Conservation (phyloP, 2,113 vertebrate genomes). For the Phodopus roborovskii region DNA sequence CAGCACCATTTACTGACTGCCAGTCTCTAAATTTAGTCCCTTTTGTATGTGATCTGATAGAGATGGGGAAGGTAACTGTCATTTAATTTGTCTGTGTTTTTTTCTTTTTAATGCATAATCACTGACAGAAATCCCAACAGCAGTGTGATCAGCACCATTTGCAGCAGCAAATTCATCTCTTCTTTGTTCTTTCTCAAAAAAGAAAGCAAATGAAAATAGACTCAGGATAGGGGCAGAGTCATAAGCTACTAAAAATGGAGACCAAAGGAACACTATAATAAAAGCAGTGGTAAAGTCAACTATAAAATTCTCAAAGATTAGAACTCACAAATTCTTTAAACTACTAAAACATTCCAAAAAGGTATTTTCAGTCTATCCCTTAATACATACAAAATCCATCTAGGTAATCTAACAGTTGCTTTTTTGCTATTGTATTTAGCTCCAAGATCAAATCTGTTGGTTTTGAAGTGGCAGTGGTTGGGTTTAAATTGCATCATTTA, state of each 20-base stretch:
- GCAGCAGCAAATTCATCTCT: conserved; percentile 51
- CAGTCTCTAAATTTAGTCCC: conserved; percentile 15
- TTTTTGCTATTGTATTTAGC: conserved; percentile 63
- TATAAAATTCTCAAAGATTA: conserved; percentile 22
- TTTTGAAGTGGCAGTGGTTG: neutral
- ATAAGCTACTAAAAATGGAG: conserved; percentile 25
- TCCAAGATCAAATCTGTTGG: conserved; percentile 50
- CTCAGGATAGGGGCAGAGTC: neutral
- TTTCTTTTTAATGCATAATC: conserved; percentile 33
- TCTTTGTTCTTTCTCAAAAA: conserved; percentile 60
- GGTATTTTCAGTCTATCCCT: conserved; percentile 44
- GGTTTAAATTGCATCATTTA: neutral
- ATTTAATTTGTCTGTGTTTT: conserved; percentile 12
- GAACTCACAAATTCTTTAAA: conserved; percentile 54
- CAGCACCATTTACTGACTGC: neutral
- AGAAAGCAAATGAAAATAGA: conserved; percentile 34
- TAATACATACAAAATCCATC: conserved; percentile 59
- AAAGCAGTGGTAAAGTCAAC: neutral
- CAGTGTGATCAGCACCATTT: conserved; percentile 55
- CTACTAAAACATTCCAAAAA: conserved; percentile 36
- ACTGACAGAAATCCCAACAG: conserved; percentile 58
- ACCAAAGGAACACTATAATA: neutral
- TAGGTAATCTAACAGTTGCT: conserved; percentile 45
- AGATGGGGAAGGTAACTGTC: conserved; percentile 19
- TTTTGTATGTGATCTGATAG: conserved; percentile 28